Conservation (phyloP, 2,797 vertebrate species). For the Manis javanica region DNA sequence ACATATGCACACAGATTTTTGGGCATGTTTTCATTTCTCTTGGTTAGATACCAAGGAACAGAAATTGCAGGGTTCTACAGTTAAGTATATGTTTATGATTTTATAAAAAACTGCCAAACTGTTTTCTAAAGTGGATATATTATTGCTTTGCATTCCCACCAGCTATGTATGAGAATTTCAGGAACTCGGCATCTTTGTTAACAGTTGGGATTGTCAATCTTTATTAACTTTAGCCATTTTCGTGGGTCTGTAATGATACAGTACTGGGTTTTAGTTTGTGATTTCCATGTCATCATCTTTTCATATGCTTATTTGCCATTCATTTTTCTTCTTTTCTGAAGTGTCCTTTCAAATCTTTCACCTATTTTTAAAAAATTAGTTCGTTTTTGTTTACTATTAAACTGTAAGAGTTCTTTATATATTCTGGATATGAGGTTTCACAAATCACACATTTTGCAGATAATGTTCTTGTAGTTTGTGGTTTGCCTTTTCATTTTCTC, state of each 20-base stretch:
- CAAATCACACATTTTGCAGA: constrained; percentile 4
- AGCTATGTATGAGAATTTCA: not conserved
- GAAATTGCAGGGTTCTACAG: not conserved
- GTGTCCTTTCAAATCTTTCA: constrained; percentile 13
- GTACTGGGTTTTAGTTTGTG: not conserved
- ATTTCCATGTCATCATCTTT: constrained; percentile 23
- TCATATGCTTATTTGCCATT: constrained; percentile 2
- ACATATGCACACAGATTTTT: not conserved
- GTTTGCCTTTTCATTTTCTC: constrained; percentile 29
- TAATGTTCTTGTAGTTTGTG: not conserved
- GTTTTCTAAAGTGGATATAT: not conserved
- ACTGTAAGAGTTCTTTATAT: not conserved
- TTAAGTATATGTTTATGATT: not conserved
- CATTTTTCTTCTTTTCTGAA: constrained; percentile 18
- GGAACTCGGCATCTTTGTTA: not conserved
- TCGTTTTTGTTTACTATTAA: not conserved
- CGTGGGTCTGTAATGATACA: not conserved
- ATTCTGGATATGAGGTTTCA: constrained; percentile 6
- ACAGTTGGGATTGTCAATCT: constrained; percentile 9
- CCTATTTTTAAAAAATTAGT: not conserved
- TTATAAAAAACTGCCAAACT: not conserved
- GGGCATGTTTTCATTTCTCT: constrained; percentile 30
- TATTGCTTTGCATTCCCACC: not conserved
- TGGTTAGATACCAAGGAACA: constrained; percentile 6
- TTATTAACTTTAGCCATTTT: not conserved